A percentile compares a stretch with the other conserved stretches of the same genome.
phyloP scores from a whole-genome alignment of 2,797 vertebrate species.

The Clarias pachynema region DNA sequence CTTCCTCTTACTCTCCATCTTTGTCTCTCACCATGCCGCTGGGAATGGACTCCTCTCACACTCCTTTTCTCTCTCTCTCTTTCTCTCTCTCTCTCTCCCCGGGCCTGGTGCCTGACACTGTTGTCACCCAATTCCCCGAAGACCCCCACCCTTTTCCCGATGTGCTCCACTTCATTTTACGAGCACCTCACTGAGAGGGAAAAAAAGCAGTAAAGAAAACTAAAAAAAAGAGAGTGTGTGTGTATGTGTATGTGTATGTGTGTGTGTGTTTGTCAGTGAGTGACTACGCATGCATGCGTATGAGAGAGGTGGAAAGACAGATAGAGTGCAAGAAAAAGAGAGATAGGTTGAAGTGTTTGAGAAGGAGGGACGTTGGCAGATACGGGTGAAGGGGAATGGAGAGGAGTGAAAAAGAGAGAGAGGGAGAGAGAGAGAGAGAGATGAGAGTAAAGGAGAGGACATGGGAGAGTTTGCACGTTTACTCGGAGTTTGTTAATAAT shows the following conservation, averaged over 20 bases:
- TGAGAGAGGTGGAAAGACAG: conserved; percentile 37
- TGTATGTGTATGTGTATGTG: conserved; percentile 8
- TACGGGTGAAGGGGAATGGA: conserved; percentile 44
- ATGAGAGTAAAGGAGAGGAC: conserved; percentile 60
- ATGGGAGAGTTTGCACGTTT: conserved; percentile 78
- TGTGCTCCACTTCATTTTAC: conserved; percentile 78
- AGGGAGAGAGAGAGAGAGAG: conserved; percentile 56
- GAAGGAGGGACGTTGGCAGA: conserved; percentile 41
- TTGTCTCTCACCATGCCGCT: conserved; percentile 51
- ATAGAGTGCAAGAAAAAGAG: conserved; percentile 29
- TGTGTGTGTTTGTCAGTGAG: conserved; percentile 45
- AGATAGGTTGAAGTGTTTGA: conserved; percentile 59
- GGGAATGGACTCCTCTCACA: conserved; percentile 46
- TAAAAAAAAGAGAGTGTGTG: neutral
- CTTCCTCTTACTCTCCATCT: conserved; percentile 24
- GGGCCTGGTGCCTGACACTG: conserved; percentile 69
- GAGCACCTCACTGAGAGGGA: conserved; percentile 61
- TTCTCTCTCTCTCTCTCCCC: conserved; percentile 54
- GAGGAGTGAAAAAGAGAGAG: conserved; percentile 46
- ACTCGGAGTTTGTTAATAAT: conserved; percentile 82
- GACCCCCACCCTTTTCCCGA: conserved; percentile 57
- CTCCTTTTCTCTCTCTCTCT: conserved; percentile 49
- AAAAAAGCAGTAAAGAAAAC: conserved; percentile 52
- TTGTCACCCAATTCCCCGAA: conserved; percentile 58
- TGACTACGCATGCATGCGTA: conserved; percentile 41